These are phyloP conservation scores for Phalacrocorax pelagicus DNA, from an alignment of 2,113 vertebrate genomes.

Conservation along the genomic window DNA sequence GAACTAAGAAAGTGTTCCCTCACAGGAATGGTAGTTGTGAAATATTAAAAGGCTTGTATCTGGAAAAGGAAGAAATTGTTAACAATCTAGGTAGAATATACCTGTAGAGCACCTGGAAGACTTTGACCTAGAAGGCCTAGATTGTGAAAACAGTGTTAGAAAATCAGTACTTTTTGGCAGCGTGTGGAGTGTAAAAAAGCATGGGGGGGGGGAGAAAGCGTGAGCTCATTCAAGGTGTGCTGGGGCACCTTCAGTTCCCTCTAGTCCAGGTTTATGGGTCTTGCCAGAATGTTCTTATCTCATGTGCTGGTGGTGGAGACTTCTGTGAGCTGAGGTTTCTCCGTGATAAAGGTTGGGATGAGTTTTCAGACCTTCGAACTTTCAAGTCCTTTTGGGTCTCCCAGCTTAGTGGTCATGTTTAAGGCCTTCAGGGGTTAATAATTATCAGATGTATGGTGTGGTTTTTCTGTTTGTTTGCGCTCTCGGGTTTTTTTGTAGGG, in stretches of 20 bases:
- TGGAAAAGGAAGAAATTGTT: not conserved
- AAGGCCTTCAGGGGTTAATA: not conserved
- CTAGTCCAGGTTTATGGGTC: not conserved
- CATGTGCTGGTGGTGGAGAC: not conserved
- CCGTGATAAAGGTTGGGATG: not conserved
- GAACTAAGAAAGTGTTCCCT: not conserved
- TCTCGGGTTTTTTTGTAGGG: not conserved
- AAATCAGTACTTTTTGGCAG: not conserved
- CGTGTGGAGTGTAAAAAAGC: not conserved
- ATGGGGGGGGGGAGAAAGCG: accelerated
- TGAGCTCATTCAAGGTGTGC: not conserved
- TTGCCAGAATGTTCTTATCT: not conserved
- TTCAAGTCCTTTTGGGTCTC: not conserved
- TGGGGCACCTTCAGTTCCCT: not conserved
- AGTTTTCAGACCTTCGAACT: not conserved
- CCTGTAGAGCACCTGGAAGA: not conserved
- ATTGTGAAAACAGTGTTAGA: not conserved
- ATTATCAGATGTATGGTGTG: not conserved
- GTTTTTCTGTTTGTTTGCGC: not conserved
- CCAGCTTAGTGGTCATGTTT: not conserved
- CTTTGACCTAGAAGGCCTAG: not conserved
- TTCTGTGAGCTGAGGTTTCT: not conserved
- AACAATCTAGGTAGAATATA: not conserved
- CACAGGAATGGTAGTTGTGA: not conserved
- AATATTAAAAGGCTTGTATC: not conserved